phyloP scores from a whole-genome alignment of 2,888 invertebrate species.

The Hemithea aestivaria region DNA sequence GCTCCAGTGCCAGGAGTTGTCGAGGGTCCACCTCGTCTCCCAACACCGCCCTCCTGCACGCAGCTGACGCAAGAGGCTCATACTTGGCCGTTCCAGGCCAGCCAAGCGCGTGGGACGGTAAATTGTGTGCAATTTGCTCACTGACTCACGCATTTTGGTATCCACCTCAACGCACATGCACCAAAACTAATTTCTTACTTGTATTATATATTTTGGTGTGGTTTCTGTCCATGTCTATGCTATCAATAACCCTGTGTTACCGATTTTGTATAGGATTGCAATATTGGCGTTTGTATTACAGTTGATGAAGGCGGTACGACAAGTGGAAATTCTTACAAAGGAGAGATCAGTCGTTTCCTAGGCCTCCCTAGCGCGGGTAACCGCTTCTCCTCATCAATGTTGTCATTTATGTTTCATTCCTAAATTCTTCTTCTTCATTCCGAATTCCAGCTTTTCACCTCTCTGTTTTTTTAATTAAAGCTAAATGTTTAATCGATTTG shows the following conservation, averaged over 20 bases:
- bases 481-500: constrained; percentile 4
- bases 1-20: constrained; percentile 68
- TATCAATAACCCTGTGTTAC: constrained; percentile 11
- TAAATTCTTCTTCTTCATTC: constrained; percentile 31
- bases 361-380: constrained; percentile 82
- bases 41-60: constrained; percentile 75
- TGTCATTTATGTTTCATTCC: constrained; percentile 43
- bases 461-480: constrained; percentile 16
- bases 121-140: constrained; percentile 30
- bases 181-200: constrained; percentile 50
- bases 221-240: constrained; percentile 6
- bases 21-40: constrained; percentile 68
- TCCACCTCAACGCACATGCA: constrained; percentile 40
- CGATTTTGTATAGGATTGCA: constrained; percentile 24
- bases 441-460: constrained; percentile 21
- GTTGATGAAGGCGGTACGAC: constrained; percentile 74
- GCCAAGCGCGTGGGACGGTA: constrained; percentile 48
- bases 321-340: constrained; percentile 68
- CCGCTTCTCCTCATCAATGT: constrained; percentile 64
- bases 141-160: constrained; percentile 51
- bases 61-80: constrained; percentile 78
- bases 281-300: constrained; percentile 63
- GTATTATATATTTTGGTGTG: constrained; percentile 32
- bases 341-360: constrained; percentile 83
- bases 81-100: constrained; percentile 82